Conservation (phyloP, 2,797 vertebrate species). For the Enteromius argenteus region DNA sequence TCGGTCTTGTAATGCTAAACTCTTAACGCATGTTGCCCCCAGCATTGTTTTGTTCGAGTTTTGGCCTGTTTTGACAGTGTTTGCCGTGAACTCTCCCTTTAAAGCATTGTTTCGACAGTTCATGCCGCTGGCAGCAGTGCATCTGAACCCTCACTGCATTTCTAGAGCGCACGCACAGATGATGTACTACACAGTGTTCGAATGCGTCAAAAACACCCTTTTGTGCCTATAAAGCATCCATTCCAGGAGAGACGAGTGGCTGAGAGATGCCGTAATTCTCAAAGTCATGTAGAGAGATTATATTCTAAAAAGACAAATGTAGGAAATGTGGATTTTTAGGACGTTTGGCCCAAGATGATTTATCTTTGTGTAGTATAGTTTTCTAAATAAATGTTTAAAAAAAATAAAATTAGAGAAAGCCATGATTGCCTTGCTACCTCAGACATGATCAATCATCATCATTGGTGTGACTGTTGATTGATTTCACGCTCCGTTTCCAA, state of each 20-base stretch:
- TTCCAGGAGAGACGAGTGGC: slow-evolving; percentile 72
- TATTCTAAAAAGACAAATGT: slow-evolving; percentile 64
- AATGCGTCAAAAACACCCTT: slow-evolving; percentile 50
- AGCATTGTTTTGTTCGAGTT: slow-evolving; percentile 32
- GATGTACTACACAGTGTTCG: slow-evolving; percentile 35
- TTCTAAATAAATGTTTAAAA: slow-evolving; percentile 81
- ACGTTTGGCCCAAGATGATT: slow-evolving; percentile 52
- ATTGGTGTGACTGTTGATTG: slow-evolving; percentile 60
- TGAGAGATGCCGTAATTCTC: slow-evolving; percentile 56
- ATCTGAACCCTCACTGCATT: slow-evolving; percentile 6
- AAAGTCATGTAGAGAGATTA: slow-evolving; percentile 62
- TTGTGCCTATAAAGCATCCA: slow-evolving; percentile 81
- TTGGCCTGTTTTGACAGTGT: slow-evolving; percentile 45
- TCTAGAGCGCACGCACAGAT: slow-evolving; percentile 46
- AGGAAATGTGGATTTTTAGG: slow-evolving; percentile 58
- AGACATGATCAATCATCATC: slow-evolving; percentile 80
- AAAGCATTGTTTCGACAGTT: slow-evolving; percentile 29
- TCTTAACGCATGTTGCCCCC: slow-evolving; percentile 46
- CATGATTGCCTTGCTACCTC: slow-evolving; percentile 99
- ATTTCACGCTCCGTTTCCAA: not conserved
- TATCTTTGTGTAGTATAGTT: slow-evolving; percentile 70
- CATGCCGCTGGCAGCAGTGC: not conserved
- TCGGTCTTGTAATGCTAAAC: slow-evolving; percentile 28
- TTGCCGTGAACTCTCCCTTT: slow-evolving; percentile 31
- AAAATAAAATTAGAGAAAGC: slow-evolving; percentile 88